Evolutionary conservation across 2,797 vertebrate genomes (phyloP).

Genomic region (Enteromius viviparus): DNA sequence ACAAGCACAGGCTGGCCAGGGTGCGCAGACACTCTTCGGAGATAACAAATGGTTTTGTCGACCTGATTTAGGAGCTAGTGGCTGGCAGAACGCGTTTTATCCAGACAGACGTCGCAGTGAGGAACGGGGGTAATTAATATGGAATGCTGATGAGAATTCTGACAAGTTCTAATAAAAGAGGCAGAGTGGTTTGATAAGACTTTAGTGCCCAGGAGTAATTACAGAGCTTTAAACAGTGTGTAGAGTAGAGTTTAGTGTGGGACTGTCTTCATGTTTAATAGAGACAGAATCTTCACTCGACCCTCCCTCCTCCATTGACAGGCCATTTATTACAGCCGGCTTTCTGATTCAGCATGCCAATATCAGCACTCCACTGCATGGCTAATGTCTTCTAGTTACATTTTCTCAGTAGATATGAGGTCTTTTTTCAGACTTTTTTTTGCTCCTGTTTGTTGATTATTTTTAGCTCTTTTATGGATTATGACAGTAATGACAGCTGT

Average conservation of each 20-base stretch:
- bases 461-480: background rate
- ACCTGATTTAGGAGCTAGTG: constrained; percentile 27
- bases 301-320: constrained; percentile 14
- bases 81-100: constrained; percentile 15
- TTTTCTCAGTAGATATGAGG: background rate
- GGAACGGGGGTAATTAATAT: constrained; percentile 78
- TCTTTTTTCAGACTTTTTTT: background rate
- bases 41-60: constrained; percentile 39
- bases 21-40: constrained; percentile 26
- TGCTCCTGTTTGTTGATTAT: background rate
- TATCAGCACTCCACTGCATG: background rate
- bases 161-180: constrained; percentile 50
- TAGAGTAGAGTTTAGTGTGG: constrained; percentile 31
- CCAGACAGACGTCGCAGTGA: constrained; percentile 66
- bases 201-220: constrained; percentile 49
- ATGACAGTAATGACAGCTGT: background rate
- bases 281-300: constrained; percentile 28
- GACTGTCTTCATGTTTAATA: constrained; percentile 39
- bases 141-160: constrained; percentile 73
- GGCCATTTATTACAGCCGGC: constrained; percentile 1
- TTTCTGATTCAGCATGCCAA: constrained; percentile 8
- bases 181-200: constrained; percentile 48
- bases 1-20: constrained; percentile 17
- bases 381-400: background rate
- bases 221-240: constrained; percentile 35